Base-by-base conservation (phyloP, 2,113 vertebrate species). In the Eidolon helvum region DNA sequence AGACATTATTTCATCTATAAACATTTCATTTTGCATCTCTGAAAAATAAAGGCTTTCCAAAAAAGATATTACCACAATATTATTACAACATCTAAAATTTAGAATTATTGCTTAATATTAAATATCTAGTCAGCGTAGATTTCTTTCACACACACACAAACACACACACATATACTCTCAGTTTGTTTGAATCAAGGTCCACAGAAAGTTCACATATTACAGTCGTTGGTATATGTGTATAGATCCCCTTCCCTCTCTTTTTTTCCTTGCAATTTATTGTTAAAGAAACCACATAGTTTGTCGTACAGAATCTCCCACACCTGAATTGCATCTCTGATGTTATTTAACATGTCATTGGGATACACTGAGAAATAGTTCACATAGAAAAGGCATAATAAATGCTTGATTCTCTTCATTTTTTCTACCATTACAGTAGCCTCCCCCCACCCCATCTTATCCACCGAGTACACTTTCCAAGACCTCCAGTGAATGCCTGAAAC, bases 351-450 rank as follows among this genome's bases (percentile, higher is more conserved):
- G 22, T 89, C 38, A 53, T 55, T 66, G 92, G 30, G 19, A 21
- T 86, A 94, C 24, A 83, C 16, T 78, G n/a, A 92, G 45, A 82
- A 96, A 69, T 2, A 93, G n/a, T 82, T 95, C 24, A 85, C 11
- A 91, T 21, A 86, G 48, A 48, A 69, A 94, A 85, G 22, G 11
- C 43, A 38, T 63, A 85, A 55, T 90, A 90, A 94, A 72, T 88
- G 30, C n/a, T 88, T 91, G 59, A 75, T 88, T 75, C 35, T 94
- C 94, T 94, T 95, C 10, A 33, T 68, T 90, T 79, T 63, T 30
- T 83, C n/a, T 59, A 80, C 15, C 22, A 28, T 85, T 93, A 77
- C 48, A 53, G 48, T 53, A 53, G 43, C 30, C 45, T 8, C 43
- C 9, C 43, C 15, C 48, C 43, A n/a, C n/a, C 10, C 59, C 59